Conservation (phyloP, 2,888 invertebrate species). For the Sesia bembeciformis region DNA sequence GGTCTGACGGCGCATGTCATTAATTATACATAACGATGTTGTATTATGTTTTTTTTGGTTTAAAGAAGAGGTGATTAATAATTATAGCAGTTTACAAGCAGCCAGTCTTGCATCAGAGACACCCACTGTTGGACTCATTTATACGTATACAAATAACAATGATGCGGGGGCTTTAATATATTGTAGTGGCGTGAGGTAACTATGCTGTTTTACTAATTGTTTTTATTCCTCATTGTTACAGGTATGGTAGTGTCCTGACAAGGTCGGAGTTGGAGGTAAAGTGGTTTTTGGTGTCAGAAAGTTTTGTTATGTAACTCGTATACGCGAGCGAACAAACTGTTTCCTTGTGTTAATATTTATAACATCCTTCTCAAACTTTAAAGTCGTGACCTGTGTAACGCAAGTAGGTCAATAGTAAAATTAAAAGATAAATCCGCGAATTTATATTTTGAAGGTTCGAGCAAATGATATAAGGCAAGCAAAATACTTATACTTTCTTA, state of each 20-base stretch:
- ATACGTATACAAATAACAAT: conserved; percentile 32
- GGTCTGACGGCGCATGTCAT: conserved; percentile 25
- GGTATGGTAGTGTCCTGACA: conserved; percentile 40
- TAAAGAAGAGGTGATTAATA: neutral
- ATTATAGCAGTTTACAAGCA: neutral
- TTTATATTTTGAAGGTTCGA: no score
- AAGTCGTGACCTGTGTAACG: no score
- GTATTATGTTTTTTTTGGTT: neutral
- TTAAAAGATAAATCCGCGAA: no score
- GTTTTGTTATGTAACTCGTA: no score
- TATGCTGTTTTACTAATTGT: conserved; percentile 60
- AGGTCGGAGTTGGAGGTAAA: conserved; percentile 15
- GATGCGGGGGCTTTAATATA: conserved; percentile 60
- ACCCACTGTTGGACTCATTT: conserved; percentile 4
- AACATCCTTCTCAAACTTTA: no score
- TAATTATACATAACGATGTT: conserved; percentile 25
- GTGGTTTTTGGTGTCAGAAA: no score
- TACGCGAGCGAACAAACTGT: no score
- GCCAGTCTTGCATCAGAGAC: conserved; percentile 1
- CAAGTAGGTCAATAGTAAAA: no score
- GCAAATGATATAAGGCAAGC: no score
- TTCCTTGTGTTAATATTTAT: no score
- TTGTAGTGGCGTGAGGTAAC: conserved; percentile 34
- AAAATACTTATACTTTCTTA: no score
- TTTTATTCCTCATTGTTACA: conserved; percentile 61